Evolutionary conservation across 2,797 vertebrate genomes (phyloP).

Genomic region (Glyptemys insculpta): DNA sequence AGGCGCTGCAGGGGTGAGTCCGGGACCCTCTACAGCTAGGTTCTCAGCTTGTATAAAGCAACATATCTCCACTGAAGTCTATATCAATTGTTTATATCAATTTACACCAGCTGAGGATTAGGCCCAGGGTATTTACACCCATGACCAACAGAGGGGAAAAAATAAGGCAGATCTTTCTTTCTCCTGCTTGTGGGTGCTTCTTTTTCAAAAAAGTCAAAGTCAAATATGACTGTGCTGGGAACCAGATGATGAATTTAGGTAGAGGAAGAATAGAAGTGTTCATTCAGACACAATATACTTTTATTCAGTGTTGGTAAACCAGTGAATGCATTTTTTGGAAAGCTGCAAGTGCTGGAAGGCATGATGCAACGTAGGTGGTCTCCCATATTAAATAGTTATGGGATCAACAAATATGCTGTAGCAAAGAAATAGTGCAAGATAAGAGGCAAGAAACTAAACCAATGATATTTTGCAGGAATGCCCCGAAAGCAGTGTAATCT

Average conservation of each 20-base stretch:
- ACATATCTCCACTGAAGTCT: background rate
- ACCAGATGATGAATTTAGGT: background rate
- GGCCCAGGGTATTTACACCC: background rate
- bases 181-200: background rate
- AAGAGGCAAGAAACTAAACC: background rate
- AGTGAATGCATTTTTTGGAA: slow-evolving; percentile 37
- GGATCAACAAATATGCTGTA: background rate
- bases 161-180: background rate
- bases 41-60: background rate
- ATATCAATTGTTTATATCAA: background rate
- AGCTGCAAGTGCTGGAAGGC: slow-evolving; percentile 7
- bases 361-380: background rate
- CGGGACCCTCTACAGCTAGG: no score
- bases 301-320: slow-evolving; percentile 22
- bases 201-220: slow-evolving; percentile 1
- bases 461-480: background rate
- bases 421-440: background rate
- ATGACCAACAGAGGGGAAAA: background rate
- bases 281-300: background rate
- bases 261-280: background rate
- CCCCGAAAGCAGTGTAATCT: background rate
- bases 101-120: background rate
- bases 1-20: no score
- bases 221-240: slow-evolving; percentile 7
- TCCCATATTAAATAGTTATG: background rate